These are phyloP conservation scores for Acleris holmiana DNA, from an alignment of 2,888 invertebrate species.

Conservation along the genomic window DNA sequence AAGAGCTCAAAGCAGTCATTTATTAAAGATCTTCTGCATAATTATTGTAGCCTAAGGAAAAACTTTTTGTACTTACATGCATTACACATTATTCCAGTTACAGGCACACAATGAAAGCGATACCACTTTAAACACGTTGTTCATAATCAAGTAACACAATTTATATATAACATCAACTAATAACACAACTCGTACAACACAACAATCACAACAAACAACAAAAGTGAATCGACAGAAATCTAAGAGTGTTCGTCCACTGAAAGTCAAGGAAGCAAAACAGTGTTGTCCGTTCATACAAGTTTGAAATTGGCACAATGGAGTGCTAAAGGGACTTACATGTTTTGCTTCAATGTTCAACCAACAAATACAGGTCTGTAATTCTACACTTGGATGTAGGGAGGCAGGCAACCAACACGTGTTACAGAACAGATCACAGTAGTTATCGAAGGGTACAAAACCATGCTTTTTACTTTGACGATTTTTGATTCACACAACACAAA, in stretches of 20 bases:
- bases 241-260: constrained; percentile 37
- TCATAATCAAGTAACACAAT: constrained; percentile 11
- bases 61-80: constrained; percentile 18
- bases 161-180: constrained; percentile 21
- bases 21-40: background rate
- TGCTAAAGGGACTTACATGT: constrained; percentile 1
- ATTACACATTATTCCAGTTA: constrained; percentile 9
- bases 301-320: background rate
- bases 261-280: constrained; percentile 28
- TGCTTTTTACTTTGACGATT: constrained; percentile 24
- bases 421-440: constrained; percentile 48
- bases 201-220: constrained; percentile 33
- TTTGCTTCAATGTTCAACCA: constrained; percentile 37
- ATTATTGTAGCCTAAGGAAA: background rate
- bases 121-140: constrained; percentile 15
- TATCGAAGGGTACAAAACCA: constrained; percentile 22
- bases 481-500: constrained; percentile 20
- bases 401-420: constrained; percentile 72
- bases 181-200: constrained; percentile 22
- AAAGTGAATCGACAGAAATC: constrained; percentile 32
- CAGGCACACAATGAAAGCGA: constrained; percentile 29
- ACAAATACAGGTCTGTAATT: constrained; percentile 56
- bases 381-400: constrained; percentile 77
- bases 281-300: background rate
- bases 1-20: too few relatives aligned